These are phyloP conservation scores for Habrosyne pyritoides DNA, from an alignment of 2,888 invertebrate species.

Conservation along the genomic window DNA sequence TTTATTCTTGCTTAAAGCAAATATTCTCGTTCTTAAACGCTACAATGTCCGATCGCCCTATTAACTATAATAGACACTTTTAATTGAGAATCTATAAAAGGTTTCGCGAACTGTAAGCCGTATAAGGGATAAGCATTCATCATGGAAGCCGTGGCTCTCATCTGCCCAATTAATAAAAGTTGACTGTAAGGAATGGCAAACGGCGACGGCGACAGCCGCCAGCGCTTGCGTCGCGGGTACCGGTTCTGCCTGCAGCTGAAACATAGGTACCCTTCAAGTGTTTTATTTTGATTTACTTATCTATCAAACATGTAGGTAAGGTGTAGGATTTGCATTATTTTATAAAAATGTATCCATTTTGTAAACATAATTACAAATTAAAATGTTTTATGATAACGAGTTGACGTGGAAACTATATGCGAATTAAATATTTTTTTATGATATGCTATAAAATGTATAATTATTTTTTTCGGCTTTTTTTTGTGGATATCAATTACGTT, in stretches of 20 bases:
- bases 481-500: too few species aligned
- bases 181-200: constrained; percentile 77
- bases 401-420: background rate
- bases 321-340: constrained; percentile 8
- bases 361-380: background rate
- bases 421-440: too few species aligned
- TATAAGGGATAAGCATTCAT: constrained; percentile 80
- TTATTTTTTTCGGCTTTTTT: too few species aligned
- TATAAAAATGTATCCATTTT: background rate
- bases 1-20: constrained; percentile 79
- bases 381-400: background rate
- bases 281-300: constrained; percentile 82
- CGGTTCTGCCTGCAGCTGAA: constrained; percentile 79
- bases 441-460: too few species aligned
- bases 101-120: constrained; percentile 77
- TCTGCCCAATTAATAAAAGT: constrained; percentile 84
- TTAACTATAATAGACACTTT: constrained; percentile 82
- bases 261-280: constrained; percentile 62
- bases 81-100: constrained; percentile 84
- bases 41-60: constrained; percentile 71
- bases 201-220: constrained; percentile 64
- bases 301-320: constrained; percentile 52
- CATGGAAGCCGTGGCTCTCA: constrained; percentile 79
- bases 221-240: constrained; percentile 55
- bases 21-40: constrained; percentile 78